A percentile compares a stretch with the other conserved stretches of the same genome.
These are phyloP conservation scores for Sylvilagus bachmani DNA, from an alignment of 2,113 vertebrate genomes.

Conservation along the genomic window DNA sequence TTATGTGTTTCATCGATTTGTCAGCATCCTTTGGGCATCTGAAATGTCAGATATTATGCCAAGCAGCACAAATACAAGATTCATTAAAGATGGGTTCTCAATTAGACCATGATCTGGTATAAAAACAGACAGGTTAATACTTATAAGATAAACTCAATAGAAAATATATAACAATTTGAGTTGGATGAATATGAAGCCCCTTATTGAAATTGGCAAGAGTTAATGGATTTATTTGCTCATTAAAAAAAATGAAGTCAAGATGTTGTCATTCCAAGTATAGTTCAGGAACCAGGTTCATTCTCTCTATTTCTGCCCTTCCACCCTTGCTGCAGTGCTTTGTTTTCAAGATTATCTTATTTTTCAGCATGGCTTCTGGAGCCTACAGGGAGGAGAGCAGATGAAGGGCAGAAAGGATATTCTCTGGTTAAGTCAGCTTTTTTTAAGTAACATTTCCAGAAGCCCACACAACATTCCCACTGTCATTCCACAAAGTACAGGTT, in stretches of 20 bases:
- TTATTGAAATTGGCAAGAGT: background rate
- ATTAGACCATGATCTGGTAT: background rate
- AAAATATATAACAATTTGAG: background rate
- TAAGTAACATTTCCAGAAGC: background rate
- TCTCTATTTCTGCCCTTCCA: background rate
- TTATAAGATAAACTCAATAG: background rate
- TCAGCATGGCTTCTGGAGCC: background rate
- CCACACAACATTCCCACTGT: background rate
- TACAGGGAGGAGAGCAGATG: background rate
- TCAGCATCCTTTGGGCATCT: background rate
- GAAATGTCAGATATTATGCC: background rate
- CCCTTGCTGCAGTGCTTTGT: background rate
- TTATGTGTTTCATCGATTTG: background rate
- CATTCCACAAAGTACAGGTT: slow-evolving; percentile 21
- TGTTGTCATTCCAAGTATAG: background rate
- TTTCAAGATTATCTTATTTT: slow-evolving; percentile 10
- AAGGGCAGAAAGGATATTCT: background rate
- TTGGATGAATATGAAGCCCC: background rate
- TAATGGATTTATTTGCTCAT: background rate
- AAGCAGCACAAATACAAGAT: background rate
- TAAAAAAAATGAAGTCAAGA: background rate
- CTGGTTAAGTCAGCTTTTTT: background rate
- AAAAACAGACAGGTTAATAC: background rate
- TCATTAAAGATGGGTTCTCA: background rate
- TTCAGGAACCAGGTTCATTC: background rate